phyloP scores from a whole-genome alignment of 2,797 vertebrate species.

The Margarornis squamiger region DNA sequence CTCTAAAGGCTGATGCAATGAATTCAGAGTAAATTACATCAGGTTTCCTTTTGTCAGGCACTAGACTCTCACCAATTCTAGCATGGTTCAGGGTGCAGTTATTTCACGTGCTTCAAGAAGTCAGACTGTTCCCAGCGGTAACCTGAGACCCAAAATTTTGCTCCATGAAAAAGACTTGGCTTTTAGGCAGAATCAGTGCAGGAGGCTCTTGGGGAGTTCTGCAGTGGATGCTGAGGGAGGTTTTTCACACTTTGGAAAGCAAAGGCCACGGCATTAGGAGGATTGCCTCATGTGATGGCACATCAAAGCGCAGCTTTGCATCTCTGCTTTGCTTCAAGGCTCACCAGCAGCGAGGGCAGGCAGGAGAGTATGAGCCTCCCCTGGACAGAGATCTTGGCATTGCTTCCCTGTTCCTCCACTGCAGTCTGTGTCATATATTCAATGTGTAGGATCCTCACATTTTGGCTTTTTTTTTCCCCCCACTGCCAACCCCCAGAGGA shows the following conservation, averaged over 20 bases:
- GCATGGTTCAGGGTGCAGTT: background rate
- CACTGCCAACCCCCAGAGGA: background rate
- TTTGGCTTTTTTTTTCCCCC: background rate
- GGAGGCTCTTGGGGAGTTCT: background rate
- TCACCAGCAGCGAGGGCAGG: rapidly evolving
- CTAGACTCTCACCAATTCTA: background rate
- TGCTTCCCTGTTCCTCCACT: background rate
- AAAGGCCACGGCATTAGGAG: background rate
- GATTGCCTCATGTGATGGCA: background rate
- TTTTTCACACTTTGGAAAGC: background rate
- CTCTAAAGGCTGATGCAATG: background rate
- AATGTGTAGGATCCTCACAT: background rate
- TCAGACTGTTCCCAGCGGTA: background rate
- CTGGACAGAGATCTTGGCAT: background rate
- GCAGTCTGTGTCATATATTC: background rate
- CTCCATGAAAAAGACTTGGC: background rate
- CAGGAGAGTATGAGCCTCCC: background rate
- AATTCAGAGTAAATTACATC: background rate
- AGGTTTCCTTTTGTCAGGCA: background rate
- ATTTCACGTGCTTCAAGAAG: background rate
- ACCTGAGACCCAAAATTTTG: background rate
- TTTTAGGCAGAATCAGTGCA: background rate
- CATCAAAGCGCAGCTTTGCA: background rate
- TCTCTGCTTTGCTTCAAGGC: background rate
- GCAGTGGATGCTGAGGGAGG: background rate